Percentiles rank a stretch among this genome's conserved stretches.
phyloP scores from a whole-genome alignment of 2,113 vertebrate species.

The Corythaeola cristata region DNA sequence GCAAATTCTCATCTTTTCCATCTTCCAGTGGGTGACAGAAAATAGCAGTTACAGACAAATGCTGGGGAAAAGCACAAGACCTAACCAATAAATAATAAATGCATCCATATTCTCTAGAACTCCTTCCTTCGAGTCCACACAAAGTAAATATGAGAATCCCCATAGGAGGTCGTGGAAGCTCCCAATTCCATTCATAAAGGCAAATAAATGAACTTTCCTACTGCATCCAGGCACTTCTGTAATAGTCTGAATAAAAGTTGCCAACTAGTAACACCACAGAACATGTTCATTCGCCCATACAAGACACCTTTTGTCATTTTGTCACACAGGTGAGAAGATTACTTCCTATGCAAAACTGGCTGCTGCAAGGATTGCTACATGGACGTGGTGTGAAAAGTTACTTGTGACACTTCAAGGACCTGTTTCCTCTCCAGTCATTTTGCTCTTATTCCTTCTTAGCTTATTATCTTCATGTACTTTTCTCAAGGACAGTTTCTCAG shows the following conservation, averaged over 20 bases:
- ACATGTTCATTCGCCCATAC: background rate
- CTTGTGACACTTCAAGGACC: background rate
- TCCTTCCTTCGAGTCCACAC: constrained; percentile 5
- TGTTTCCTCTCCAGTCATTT: background rate
- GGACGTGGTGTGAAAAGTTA: background rate
- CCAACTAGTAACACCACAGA: background rate
- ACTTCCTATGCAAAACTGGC: background rate
- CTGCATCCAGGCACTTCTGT: background rate
- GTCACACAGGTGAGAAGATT: background rate
- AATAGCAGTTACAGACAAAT: constrained; percentile 60
- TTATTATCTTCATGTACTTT: background rate
- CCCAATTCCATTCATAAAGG: background rate
- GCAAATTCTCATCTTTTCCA: constrained; percentile 63
- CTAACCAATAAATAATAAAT: constrained; percentile 68
- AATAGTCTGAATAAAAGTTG: background rate
- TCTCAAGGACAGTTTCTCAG: background rate
- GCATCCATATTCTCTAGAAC: constrained; percentile 2
- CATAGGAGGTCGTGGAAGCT: background rate
- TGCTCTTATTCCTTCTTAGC: background rate
- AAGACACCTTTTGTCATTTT: background rate
- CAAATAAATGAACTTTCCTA: background rate
- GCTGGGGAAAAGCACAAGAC: constrained; percentile 43
- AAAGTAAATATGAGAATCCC: constrained; percentile 34
- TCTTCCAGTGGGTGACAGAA: constrained; percentile 65
- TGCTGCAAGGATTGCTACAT: background rate